Conservation (phyloP, 2,113 vertebrate genomes). For the Carassius auratus region DNA sequence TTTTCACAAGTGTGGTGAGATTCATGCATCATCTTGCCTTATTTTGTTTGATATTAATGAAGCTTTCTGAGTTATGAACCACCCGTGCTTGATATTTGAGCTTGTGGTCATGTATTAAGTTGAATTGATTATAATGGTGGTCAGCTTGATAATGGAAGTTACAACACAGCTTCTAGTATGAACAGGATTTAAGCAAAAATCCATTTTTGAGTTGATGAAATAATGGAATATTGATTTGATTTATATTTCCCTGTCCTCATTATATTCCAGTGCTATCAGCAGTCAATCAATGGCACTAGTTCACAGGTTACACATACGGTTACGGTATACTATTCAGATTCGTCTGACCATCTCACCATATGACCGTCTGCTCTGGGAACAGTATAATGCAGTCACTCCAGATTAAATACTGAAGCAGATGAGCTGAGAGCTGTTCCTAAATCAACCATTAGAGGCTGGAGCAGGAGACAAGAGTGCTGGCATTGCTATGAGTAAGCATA, state of each 20-base stretch:
- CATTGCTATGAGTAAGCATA: constrained; percentile 21
- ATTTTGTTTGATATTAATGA: background rate
- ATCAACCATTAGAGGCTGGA: constrained; percentile 19
- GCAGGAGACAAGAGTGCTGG: background rate
- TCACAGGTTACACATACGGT: background rate
- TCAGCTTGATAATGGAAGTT: too few species aligned
- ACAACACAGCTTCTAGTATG: background rate
- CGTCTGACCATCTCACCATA: background rate
- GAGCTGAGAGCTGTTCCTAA: background rate
- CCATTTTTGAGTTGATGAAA: background rate
- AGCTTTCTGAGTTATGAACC: too few species aligned
- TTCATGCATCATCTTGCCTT: background rate
- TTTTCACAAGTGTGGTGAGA: background rate
- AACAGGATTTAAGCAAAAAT: background rate
- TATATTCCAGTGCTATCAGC: background rate
- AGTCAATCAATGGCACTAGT: background rate
- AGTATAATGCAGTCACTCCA: background rate
- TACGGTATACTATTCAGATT: background rate
- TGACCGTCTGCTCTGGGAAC: background rate
- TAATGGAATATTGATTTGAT: background rate
- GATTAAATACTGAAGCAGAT: constrained; percentile 10
- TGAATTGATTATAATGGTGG: too few species aligned
- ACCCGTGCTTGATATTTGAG: background rate
- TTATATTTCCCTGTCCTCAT: background rate
- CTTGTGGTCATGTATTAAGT: too few species aligned